Percentiles rank a stretch among this genome's conserved stretches.
Evolutionary conservation across 2,888 invertebrate genomes (phyloP).

Genomic region (Lamellibrachia columna): DNA sequence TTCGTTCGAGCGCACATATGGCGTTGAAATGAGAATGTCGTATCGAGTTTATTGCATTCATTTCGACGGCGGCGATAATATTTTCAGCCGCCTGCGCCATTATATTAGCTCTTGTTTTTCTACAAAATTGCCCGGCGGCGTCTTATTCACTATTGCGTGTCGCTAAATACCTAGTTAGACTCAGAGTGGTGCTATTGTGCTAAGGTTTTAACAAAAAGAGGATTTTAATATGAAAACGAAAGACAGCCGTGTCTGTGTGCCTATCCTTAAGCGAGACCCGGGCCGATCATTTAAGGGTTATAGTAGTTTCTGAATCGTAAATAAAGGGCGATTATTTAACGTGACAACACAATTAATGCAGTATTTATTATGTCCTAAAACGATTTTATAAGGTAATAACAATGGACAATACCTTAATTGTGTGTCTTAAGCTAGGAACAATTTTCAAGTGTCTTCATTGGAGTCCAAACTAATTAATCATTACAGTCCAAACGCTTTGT

Average conservation of each 20-base stretch:
- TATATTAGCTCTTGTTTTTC: not conserved
- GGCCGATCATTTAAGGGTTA: not conserved
- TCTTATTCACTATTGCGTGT: not conserved
- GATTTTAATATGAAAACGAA: not conserved
- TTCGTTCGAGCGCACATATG: not conserved
- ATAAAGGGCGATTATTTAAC: not conserved
- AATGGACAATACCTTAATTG: too few species aligned
- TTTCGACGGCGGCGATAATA: constrained; percentile 11
- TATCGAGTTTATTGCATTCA: constrained; percentile 3
- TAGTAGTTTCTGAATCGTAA: not conserved
- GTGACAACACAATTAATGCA: not conserved
- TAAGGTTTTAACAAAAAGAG: not conserved
- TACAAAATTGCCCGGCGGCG: not conserved
- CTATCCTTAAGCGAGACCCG: not conserved
- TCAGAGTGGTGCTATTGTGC: not conserved
- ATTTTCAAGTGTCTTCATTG: not conserved
- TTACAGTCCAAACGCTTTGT: too few species aligned
- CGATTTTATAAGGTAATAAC: not conserved
- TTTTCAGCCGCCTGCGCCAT: not conserved
- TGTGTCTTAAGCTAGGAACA: not conserved
- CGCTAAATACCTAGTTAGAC: not conserved
- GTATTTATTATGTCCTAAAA: not conserved
- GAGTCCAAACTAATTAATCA: too few species aligned
- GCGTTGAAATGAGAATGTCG: not conserved
- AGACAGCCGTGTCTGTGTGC: not conserved